Evolutionary conservation across 2,113 vertebrate genomes (phyloP), one percentile per base, ranked within the genome.

Genomic region (Zingel zingel): DNA sequence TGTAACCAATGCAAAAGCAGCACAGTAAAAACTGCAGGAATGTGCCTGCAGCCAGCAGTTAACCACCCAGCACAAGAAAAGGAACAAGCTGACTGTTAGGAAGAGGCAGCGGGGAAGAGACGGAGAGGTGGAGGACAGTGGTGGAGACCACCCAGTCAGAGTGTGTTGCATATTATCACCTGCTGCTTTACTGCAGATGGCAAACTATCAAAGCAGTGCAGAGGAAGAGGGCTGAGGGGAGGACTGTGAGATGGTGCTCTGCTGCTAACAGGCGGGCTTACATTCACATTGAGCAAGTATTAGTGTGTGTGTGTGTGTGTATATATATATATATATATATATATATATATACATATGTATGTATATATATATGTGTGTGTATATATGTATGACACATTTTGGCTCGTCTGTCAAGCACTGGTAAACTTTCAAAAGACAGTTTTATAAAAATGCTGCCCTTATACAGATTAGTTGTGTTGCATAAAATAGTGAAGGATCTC

Each of bases 141-240:
- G 30, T 64, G 1, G 58, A 90, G 90, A 94, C 92, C 92, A 93
- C 94, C 94, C 93, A 92, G 77, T 84, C 84, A 2, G n/a, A 59
- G 25, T n/a, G 74, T 69, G 82, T 51, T 83, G 70, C 84, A 76
- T 78, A 89, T 88, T 92, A 92, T 90, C 84, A 77, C 65, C 85
- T 87, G 86, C 85, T 79, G 77, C 68, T 93, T 94, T 91, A 93
- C 84, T 86, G 86, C 79, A 23, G 81, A 86, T 89, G 92, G 93
- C 87, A 85, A 51, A 15, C 58, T 47, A 89, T 90, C 88, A 91
- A 86, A 91, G 91, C 21, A 27, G 27, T 3, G 21, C 27, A n/a
- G 21, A 54, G 62, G 21, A 43, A 43, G 39, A 43, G 39, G 39
- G 18, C 16, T 19, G 45, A 64, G 9, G 64, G 25, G 47, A 54